Conservation (phyloP, 2,888 invertebrate genomes). For the Schrankia costaestrigalis region DNA sequence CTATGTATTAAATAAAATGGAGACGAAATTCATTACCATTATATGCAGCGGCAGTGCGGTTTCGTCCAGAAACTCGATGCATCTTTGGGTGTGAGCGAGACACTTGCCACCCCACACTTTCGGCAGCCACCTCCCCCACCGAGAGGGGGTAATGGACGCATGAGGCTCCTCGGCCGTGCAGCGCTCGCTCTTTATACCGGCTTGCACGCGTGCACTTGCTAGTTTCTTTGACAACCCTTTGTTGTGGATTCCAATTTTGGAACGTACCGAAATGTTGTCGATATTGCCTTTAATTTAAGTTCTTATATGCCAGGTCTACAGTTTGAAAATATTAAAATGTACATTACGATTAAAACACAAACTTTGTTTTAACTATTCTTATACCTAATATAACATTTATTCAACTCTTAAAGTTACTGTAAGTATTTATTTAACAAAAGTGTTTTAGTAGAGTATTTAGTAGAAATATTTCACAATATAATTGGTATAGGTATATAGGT, state of each 20-base stretch:
- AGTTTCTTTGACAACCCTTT: constrained; percentile 78
- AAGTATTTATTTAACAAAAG: no score
- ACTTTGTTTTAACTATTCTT: no score
- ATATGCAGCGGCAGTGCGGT: constrained; percentile 66
- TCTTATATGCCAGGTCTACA: not conserved
- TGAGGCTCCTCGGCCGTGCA: constrained; percentile 69
- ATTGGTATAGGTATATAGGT: no score
- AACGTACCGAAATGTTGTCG: constrained; percentile 41
- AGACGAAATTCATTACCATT: constrained; percentile 72
- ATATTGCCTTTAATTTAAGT: constrained; percentile 39
- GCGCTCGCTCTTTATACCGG: constrained; percentile 70
- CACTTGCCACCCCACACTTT: constrained; percentile 57
- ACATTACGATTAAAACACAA: no score
- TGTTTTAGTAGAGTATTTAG: no score
- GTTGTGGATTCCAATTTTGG: constrained; percentile 74
- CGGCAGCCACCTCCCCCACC: constrained; percentile 51
- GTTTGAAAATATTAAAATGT: not conserved
- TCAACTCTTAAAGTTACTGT: no score
- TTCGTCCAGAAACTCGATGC: constrained; percentile 75
- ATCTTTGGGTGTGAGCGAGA: constrained; percentile 74
- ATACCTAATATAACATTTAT: no score
- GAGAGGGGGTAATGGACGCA: constrained; percentile 75
- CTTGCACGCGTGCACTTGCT: constrained; percentile 76
- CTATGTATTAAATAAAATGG: constrained; percentile 39
- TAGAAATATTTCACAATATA: no score